These are phyloP conservation scores for Propithecus deckenii DNA, from an alignment of 2,797 vertebrate genomes.

Conservation along the genomic window DNA sequence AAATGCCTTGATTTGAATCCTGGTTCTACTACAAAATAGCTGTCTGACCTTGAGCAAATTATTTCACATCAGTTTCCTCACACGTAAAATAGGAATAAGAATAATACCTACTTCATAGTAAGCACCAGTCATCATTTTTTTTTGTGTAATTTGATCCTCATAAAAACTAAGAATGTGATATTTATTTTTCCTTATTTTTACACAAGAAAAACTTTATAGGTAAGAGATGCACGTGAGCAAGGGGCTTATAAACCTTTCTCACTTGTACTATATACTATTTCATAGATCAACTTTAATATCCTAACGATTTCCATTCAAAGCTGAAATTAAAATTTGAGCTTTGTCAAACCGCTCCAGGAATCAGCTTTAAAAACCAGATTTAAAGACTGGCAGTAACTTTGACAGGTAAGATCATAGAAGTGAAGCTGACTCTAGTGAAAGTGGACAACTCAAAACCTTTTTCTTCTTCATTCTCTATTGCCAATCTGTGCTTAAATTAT, in stretches of 20 bases:
- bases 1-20: neutral
- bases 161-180: neutral
- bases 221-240: neutral
- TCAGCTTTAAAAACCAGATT: neutral
- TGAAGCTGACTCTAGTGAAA: neutral
- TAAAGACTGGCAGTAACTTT: neutral
- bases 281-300: neutral
- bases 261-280: neutral
- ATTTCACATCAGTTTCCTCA: neutral
- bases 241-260: neutral
- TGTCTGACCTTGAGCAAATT: neutral
- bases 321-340: neutral
- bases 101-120: neutral
- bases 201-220: slow-evolving; percentile 5
- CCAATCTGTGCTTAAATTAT: neutral
- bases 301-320: neutral
- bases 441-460: neutral
- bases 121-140: neutral
- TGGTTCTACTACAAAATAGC: neutral
- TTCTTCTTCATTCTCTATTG: neutral
- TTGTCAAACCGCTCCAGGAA: neutral
- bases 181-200: neutral
- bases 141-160: neutral
- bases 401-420: neutral
- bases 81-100: neutral